Evolutionary conservation across 2,888 invertebrate genomes (phyloP), one percentile per base, ranked within the genome.

Genomic region (Ommatoiulus sabulosus): DNA sequence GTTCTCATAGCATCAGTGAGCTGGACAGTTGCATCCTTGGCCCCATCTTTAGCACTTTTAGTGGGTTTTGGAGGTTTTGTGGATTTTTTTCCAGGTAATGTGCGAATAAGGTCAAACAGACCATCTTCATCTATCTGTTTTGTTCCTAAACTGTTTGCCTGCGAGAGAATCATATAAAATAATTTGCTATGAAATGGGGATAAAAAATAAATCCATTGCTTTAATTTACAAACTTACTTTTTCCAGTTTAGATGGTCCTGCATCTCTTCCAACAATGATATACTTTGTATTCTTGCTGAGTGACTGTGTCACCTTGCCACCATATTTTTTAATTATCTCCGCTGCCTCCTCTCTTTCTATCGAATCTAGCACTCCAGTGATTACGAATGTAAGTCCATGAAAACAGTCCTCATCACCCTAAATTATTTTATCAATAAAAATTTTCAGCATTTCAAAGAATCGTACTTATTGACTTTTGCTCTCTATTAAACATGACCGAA

Each of bases 351-450:
- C 96, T 17, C 96, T 94, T 91, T 97, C 97, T 90, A 98, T 93
- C 0, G 97, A 97, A 91, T 98, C 97, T 86, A 97, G 93, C 1
- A 98, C 96, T 52, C 98, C 98, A 72, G 97, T 98, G 88, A 97
- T 90, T 17, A 93, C 93, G 91, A 93, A 93, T 6, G 92, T 93
- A 89, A 93, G 88, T 43, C 93, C 93, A 89, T 92, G 92, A 80
- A 93, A 90, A 89, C 93, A 93, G 90, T 92, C 92, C 48, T 92
- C 92, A 48, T 90, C 92, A 72, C 93, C 93, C 93, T 93, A 87
- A 63, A 90, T 84, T 72, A 20, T 20, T 72, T 72, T 20, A 20
- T 4, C 4, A 63, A 1, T n/a, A n/a, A 63, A 5, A 7, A 63
- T n/a, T 17, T 63, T 20, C 8, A 63, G 5, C 20, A 20, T 20